Conservation (phyloP, 1,140 invertebrate species). For the Trichoplusia ni region DNA sequence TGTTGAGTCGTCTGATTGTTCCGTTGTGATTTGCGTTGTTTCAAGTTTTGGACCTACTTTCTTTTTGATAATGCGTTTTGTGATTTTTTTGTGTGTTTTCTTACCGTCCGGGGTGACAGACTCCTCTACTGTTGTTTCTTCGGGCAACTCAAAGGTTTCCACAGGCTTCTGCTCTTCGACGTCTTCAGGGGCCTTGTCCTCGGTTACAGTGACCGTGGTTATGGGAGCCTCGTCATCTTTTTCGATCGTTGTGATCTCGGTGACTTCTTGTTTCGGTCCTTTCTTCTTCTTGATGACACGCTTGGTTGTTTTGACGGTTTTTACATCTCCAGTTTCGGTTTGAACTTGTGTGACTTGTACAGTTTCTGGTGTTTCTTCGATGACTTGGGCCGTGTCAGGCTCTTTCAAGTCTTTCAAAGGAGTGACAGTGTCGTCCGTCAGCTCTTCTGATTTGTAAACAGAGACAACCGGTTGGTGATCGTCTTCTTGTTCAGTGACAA, state of each 20-base stretch:
- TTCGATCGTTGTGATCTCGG: conserved; percentile 77
- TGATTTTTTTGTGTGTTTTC: too few relatives aligned
- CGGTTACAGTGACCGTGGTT: conserved; percentile 49
- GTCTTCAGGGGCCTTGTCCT: conserved; percentile 44
- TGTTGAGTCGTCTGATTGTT: conserved; percentile 21
- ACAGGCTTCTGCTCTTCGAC: conserved; percentile 2
- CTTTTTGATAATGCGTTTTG: too few relatives aligned
- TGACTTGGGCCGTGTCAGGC: conserved; percentile 48
- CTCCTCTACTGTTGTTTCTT: too few relatives aligned
- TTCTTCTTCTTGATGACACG: conserved; percentile 66
- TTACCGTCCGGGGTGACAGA: too few relatives aligned
- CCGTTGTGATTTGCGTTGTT: too few relatives aligned
- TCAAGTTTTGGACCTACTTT: too few relatives aligned
- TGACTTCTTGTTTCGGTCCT: conserved; percentile 72
- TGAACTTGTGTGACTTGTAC: conserved; percentile 59
- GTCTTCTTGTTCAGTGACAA: conserved; percentile 54
- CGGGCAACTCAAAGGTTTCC: too few relatives aligned
- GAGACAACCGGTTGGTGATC: conserved; percentile 45
- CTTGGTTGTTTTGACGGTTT: conserved; percentile 64
- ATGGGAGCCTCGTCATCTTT: conserved; percentile 74
- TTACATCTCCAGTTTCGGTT: conserved; percentile 61
- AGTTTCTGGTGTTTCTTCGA: conserved; percentile 71
- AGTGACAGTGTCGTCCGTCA: conserved; percentile 45
- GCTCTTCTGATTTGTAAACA: conserved; percentile 56
- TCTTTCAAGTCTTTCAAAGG: conserved; percentile 33